Conservation (phyloP, 92 coral and sea anemone genomes). For the Virgularia gustaviana region DNA sequence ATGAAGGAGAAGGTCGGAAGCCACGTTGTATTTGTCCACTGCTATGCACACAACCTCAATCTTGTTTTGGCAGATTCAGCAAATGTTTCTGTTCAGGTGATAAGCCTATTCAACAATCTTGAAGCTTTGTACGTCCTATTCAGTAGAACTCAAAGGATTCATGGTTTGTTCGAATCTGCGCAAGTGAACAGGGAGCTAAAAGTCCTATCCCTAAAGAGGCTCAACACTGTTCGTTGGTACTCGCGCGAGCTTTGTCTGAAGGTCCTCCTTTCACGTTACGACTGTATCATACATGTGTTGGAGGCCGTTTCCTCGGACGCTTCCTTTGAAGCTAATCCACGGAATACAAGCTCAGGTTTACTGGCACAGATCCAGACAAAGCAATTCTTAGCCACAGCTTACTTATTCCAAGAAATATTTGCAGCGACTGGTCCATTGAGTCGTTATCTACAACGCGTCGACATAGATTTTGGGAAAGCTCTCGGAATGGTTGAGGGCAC, state of each 20-base stretch:
- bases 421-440: slow-evolving; percentile 20
- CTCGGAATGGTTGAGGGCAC: slow-evolving; percentile 23
- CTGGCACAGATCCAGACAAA: slow-evolving; percentile 8
- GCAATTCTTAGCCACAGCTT: slow-evolving; percentile 10
- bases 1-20: slow-evolving; percentile 8
- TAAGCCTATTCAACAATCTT: slow-evolving; percentile 19
- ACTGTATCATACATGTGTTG: slow-evolving; percentile 15
- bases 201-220: slow-evolving; percentile 22
- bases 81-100: not conserved
- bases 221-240: slow-evolving; percentile 17
- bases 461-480: slow-evolving; percentile 28
- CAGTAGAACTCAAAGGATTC: slow-evolving; percentile 19
- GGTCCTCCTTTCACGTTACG: slow-evolving; percentile 22
- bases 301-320: not conserved
- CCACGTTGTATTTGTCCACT: slow-evolving; percentile 9
- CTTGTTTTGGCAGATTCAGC: not conserved
- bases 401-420: slow-evolving; percentile 20
- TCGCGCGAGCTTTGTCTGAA: slow-evolving; percentile 12
- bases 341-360: not conserved
- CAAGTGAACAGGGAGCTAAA: slow-evolving; percentile 3
- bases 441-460: slow-evolving; percentile 22
- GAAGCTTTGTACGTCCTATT: slow-evolving; percentile 31
- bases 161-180: slow-evolving; percentile 21
- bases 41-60: slow-evolving; percentile 3
- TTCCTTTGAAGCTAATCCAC: slow-evolving; percentile 3